A percentile compares a stretch with the other conserved stretches of the same genome.
Evolutionary conservation across 35 echinoderm and acorn worm species (phyloP).

Genomic region (Heliocidaris tuberculata): DNA sequence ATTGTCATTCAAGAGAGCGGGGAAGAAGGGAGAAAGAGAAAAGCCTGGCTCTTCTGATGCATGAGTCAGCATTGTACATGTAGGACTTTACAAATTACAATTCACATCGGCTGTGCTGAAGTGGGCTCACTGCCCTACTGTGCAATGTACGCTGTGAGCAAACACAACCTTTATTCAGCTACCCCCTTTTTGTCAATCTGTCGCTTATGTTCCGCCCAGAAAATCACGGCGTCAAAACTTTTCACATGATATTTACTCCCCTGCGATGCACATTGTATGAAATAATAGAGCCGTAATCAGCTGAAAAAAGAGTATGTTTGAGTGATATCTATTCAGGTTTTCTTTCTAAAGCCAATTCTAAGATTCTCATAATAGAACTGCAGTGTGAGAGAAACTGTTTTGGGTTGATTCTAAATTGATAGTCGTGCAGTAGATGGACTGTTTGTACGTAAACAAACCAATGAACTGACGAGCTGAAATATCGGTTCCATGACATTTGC

Average conservation of each 20-base stretch:
- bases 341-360: no score
- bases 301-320: background rate
- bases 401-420: no score
- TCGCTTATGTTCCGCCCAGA: background rate
- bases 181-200: background rate
- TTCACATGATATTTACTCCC: background rate
- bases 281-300: background rate
- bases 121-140: background rate
- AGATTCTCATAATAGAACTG: no score
- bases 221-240: background rate
- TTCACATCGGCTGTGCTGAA: background rate
- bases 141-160: background rate
- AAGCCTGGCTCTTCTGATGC: background rate
- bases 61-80: background rate
- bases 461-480: no score
- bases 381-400: no score
- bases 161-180: background rate
- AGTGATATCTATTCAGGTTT: no score
- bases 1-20: background rate
- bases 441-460: no score
- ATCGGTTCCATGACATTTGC: no score
- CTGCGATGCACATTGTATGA: background rate
- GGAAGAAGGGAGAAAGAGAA: background rate
- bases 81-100: background rate
- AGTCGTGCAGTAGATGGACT: no score